phyloP scores from a whole-genome alignment of 2,113 vertebrate species.

The Tapirus terrestris region DNA sequence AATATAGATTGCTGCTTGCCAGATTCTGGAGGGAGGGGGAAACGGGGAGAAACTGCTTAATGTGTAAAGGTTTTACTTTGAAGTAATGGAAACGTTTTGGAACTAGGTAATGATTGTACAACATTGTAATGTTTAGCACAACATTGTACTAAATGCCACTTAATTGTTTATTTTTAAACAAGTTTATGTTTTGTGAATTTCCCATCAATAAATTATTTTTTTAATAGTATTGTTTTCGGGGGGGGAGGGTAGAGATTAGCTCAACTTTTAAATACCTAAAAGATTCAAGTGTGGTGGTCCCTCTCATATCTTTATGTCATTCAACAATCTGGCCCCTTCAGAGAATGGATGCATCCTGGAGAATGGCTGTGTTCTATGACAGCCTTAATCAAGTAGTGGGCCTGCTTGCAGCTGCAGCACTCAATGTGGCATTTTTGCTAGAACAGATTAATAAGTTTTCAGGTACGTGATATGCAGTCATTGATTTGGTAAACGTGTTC shows the following conservation, averaged over 20 bases:
- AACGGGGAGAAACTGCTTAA: background rate
- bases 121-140: background rate
- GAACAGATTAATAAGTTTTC: background rate
- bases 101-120: background rate
- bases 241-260: background rate
- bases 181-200: constrained; percentile 9
- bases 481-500: background rate
- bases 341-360: background rate
- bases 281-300: background rate
- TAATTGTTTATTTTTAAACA: background rate
- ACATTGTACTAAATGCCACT: background rate
- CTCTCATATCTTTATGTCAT: background rate
- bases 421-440: background rate
- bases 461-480: background rate
- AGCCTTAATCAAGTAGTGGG: background rate
- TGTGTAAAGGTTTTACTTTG: background rate
- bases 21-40: background rate
- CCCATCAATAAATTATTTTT: background rate
- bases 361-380: background rate
- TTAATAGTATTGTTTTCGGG: background rate
- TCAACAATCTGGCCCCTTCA: background rate
- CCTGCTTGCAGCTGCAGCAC: background rate
- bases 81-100: background rate
- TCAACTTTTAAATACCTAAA: background rate
- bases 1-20: background rate